These are phyloP conservation scores for Mamestra brassicae DNA, from an alignment of 2,888 invertebrate species.

Conservation along the genomic window DNA sequence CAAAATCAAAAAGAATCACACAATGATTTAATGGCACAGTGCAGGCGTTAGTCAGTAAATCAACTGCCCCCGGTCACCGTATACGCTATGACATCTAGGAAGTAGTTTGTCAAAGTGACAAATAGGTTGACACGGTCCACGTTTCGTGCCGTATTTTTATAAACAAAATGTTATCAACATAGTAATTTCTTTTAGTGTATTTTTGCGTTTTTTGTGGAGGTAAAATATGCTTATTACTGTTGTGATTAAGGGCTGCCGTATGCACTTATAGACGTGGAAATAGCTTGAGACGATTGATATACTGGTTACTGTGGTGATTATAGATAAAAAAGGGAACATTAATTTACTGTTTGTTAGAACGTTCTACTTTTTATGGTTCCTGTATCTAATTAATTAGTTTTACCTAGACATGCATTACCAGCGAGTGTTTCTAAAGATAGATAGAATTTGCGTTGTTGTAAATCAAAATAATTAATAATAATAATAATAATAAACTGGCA, in stretches of 20 bases:
- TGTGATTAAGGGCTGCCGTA: conserved; percentile 56
- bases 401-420: neutral
- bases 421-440: neutral
- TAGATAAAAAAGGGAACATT: conserved; percentile 24
- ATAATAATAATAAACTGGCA: too few species aligned
- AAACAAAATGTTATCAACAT: conserved; percentile 70
- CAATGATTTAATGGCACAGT: conserved; percentile 66
- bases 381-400: conserved; percentile 11
- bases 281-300: conserved; percentile 45
- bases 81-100: conserved; percentile 71
- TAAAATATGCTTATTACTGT: conserved; percentile 63
- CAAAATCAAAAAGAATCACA: conserved; percentile 52
- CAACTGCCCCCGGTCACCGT: conserved; percentile 67
- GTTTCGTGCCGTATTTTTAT: conserved; percentile 72
- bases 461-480: too few species aligned
- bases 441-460: neutral
- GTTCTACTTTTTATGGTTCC: neutral
- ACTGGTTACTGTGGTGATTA: conserved; percentile 42
- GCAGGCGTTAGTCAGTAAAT: conserved; percentile 68
- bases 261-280: conserved; percentile 42
- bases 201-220: conserved; percentile 50
- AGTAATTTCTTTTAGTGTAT: conserved; percentile 60
- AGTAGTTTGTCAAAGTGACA: conserved; percentile 75
- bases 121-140: conserved; percentile 70
- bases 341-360: conserved; percentile 13